Base-by-base conservation (phyloP, 1,140 invertebrate genomes). In the Hylyphantes graminicola region DNA sequence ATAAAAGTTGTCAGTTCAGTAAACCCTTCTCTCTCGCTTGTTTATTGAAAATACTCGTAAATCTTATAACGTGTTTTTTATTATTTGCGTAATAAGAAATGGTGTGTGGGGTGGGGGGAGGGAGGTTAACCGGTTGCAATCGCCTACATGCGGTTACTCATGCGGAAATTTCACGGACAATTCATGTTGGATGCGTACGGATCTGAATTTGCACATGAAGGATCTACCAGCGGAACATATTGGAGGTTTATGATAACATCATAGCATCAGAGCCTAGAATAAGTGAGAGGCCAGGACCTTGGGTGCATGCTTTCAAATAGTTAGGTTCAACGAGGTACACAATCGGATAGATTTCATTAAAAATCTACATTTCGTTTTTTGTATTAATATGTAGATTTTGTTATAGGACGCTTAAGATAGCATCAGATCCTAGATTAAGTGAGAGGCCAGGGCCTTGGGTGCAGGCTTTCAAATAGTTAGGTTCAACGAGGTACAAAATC, bases 1-100 rank as follows among this genome's bases (percentile, higher is more conserved):
- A 57, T 48, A 55, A 74, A 74, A 74, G 54, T 55, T 72, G 51
- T 72, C 57, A 74, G 72, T 74, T 74, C 72, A 74, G 54, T 74
- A 59, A 74, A 74, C 72, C 57, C 35, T 35, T 35, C 35, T 35
- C 35, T 35, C 68, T 70, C 68, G 54, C 48, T 70, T 70, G 68
- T 70, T 70, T 70, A 70, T 74, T 74, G 72, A 57, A 74, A 74
- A 21, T 74, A 35, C 55, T 74, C 72, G 12, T 74, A 74, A 21
- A 57, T 74, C 54, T 19, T 15, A 74, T 35, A 74, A 57, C 72
- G 51, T 57, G 54, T 57, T 74, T 70, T 53, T 70, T 70, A 53
- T 70, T 53, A 17, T 70, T 70, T 53, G 50, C 12, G 51, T 70
- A 53, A 53, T 70, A 70, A 35, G 35, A 35, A 70, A 70, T 70